Evolutionary conservation across 2,888 invertebrate genomes (phyloP).

Genomic region (Anarsia innoxiella): DNA sequence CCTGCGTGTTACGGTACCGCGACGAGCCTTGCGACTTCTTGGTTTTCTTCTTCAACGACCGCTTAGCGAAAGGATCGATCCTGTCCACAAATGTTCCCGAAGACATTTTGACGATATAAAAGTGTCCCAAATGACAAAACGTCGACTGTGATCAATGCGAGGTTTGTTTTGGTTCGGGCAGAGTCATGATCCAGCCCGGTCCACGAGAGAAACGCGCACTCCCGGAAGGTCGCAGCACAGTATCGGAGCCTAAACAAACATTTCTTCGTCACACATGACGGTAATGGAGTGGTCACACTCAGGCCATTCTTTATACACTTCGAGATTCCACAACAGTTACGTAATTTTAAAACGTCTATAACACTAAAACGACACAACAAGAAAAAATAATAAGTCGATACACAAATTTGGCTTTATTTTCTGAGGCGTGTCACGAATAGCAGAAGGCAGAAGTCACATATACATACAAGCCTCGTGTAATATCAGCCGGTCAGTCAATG

Average conservation of each 20-base stretch:
- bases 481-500: constrained; percentile 77
- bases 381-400: constrained; percentile 66
- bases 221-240: constrained; percentile 66
- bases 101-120: constrained; percentile 76
- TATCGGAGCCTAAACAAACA: constrained; percentile 74
- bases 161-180: constrained; percentile 68
- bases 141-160: constrained; percentile 68
- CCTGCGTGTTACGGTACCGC: constrained; percentile 97
- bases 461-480: constrained; percentile 76
- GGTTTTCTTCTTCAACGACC: constrained; percentile 98
- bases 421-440: constrained; percentile 76
- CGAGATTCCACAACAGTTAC: constrained; percentile 75
- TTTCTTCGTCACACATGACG: constrained; percentile 75
- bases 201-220: constrained; percentile 67
- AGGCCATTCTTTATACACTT: constrained; percentile 73
- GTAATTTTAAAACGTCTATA: constrained; percentile 72
- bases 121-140: constrained; percentile 70
- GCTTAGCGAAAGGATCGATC: constrained; percentile 99
- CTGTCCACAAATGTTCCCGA: constrained; percentile 97
- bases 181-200: constrained; percentile 71
- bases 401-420: constrained; percentile 72
- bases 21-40: constrained; percentile 99
- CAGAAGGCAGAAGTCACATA: constrained; percentile 74
- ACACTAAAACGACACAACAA: constrained; percentile 71
- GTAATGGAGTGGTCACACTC: constrained; percentile 74